phyloP scores from a whole-genome alignment of 2,113 vertebrate species.

The Thryonomys swinderianus region DNA sequence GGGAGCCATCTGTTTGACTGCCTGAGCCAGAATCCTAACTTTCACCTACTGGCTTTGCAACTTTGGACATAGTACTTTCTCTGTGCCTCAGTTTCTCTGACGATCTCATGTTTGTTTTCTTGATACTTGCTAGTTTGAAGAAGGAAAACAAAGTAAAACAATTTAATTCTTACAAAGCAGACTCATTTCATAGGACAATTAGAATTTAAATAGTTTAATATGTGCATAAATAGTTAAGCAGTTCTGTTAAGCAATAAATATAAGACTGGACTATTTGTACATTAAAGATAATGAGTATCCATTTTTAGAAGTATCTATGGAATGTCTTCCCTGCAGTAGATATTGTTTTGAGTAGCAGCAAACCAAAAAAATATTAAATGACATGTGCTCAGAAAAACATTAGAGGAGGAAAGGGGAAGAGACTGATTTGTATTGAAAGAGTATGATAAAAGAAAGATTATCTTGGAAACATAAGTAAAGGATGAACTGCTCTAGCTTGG shows the following conservation, averaged over 20 bases:
- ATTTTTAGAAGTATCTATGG: not conserved
- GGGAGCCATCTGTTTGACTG: not conserved
- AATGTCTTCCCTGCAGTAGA: not conserved
- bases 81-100: not conserved
- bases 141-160: not conserved
- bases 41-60: not conserved
- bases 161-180: not conserved
- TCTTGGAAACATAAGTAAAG: not conserved
- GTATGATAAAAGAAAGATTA: not conserved
- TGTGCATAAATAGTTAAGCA: not conserved
- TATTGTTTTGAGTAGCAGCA: not conserved
- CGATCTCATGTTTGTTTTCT: not conserved
- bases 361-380: not conserved
- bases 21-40: not conserved
- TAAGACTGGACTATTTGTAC: not conserved
- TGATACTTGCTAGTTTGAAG: not conserved
- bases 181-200: not conserved
- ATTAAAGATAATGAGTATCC: not conserved
- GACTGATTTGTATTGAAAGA: not conserved
- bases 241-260: not conserved
- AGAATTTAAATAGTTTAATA: not conserved
- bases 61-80: not conserved
- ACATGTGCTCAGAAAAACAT: not conserved
- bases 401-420: not conserved
- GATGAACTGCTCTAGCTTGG: too few relatives aligned